phyloP scores from a whole-genome alignment of 2,888 invertebrate genomes.

The Bellardia bayeri region DNA sequence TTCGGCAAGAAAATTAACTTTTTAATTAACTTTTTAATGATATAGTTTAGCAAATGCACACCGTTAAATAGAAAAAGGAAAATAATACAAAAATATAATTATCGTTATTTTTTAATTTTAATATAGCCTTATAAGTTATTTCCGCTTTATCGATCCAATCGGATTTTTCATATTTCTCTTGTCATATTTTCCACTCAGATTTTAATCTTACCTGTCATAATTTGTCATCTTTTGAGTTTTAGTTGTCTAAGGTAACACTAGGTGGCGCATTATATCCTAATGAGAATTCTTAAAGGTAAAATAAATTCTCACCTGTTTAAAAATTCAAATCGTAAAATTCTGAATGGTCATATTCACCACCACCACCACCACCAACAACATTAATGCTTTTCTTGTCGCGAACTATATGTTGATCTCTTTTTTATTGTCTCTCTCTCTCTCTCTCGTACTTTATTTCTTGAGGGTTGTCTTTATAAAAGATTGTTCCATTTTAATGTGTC shows the following conservation, averaged over 20 bases:
- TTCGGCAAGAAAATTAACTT: not conserved
- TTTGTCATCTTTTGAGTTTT: not conserved
- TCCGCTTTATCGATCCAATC: conserved; percentile 38
- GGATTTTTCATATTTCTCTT: conserved; percentile 54
- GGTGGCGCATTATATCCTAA: conserved; percentile 52
- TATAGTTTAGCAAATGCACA: too few species aligned
- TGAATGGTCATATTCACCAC: conserved; percentile 27
- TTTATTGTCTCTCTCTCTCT: not conserved
- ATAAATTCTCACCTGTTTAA: conserved; percentile 9
- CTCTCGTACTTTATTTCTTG: not conserved
- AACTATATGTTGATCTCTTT: conserved; percentile 1
- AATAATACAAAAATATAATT: too few species aligned
- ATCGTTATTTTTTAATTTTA: not conserved
- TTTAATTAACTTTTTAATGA: not conserved
- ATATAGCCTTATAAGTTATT: conserved; percentile 4
- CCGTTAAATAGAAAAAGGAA: too few species aligned
- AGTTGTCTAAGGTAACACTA: not conserved
- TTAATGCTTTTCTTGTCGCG: not conserved
- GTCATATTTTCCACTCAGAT: conserved; percentile 8
- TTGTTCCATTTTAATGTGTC: conserved; percentile 14
- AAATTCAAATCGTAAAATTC: conserved; percentile 25
- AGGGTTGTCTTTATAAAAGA: conserved; percentile 33
- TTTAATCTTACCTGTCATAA: conserved; percentile 54
- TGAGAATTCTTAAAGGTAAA: conserved; percentile 53
- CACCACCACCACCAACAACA: conserved; percentile 15